phyloP scores from a whole-genome alignment of 35 echinoderm and acorn worm genomes.

The Apostichopus parvimensis region DNA sequence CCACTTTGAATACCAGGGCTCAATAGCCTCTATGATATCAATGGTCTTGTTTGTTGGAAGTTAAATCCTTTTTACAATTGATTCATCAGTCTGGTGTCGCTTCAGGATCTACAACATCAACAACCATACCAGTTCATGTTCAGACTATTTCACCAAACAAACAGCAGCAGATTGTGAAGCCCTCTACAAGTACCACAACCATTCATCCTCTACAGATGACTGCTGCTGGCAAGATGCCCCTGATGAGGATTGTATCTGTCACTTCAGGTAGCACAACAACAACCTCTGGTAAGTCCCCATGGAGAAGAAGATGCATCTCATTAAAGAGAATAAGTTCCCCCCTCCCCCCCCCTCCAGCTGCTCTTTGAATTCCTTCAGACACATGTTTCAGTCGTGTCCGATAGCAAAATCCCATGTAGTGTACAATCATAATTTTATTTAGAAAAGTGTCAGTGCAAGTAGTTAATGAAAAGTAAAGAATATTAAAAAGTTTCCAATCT shows the following conservation, averaged over 20 bases:
- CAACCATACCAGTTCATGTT: conserved; percentile 65
- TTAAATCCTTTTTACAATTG: no score
- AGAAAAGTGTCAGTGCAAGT: no score
- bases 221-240: conserved; percentile 71
- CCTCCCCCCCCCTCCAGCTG: no score
- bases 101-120: conserved; percentile 26
- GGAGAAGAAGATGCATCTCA: background rate
- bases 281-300: conserved; percentile 59
- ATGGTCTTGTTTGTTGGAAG: no score
- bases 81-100: conserved; percentile 15
- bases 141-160: conserved; percentile 43
- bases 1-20: no score
- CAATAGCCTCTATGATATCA: no score
- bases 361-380: background rate
- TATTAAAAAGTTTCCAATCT: no score
- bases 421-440: no score
- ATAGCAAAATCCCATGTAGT: no score
- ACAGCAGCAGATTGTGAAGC: conserved; percentile 10
- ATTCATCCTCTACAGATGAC: conserved; percentile 55
- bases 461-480: no score
- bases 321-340: background rate
- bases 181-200: conserved; percentile 42
- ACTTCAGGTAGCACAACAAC: conserved; percentile 66
- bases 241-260: conserved; percentile 82
- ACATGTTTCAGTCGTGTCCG: no score